Evolutionary conservation across 1,140 invertebrate genomes (phyloP).

Genomic region (Hyles euphorbiae): DNA sequence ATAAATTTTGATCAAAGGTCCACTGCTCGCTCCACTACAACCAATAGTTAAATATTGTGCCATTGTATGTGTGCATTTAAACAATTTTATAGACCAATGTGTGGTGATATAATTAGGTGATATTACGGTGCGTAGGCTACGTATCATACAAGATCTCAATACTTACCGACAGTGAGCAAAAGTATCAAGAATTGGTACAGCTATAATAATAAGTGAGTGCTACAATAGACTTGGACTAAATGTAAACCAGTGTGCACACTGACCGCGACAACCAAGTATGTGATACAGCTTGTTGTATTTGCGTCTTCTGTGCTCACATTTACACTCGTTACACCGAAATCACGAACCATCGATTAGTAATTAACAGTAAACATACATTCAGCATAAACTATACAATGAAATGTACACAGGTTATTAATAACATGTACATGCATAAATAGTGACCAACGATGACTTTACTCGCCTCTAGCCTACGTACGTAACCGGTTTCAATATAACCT

Average conservation of each 20-base stretch:
- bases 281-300: conserved; percentile 70
- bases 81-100: not conserved
- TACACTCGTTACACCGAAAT: conserved; percentile 45
- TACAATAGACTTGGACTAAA: conserved; percentile 50
- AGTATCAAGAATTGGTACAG: not conserved
- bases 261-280: conserved; percentile 38
- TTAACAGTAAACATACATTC: conserved; percentile 16
- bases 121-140: conserved; percentile 1
- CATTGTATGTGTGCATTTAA: not conserved
- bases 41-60: too few species aligned
- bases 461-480: too few species aligned
- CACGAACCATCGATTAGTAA: conserved; percentile 50
- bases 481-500: too few species aligned
- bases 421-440: conserved; percentile 25
- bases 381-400: conserved; percentile 28
- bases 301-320: conserved; percentile 59
- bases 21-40: too few species aligned
- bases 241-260: conserved; percentile 68
- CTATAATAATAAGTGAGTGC: not conserved
- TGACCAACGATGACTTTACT: not conserved
- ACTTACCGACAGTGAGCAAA: conserved; percentile 1
- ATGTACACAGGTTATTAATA: conserved; percentile 21
- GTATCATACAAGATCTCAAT: not conserved
- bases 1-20: not conserved
- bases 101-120: conserved; percentile 1